Percentiles rank a stretch among this genome's conserved stretches.
Evolutionary conservation across 2,888 invertebrate species (phyloP).

Genomic region (Himalopsyche anomala): DNA sequence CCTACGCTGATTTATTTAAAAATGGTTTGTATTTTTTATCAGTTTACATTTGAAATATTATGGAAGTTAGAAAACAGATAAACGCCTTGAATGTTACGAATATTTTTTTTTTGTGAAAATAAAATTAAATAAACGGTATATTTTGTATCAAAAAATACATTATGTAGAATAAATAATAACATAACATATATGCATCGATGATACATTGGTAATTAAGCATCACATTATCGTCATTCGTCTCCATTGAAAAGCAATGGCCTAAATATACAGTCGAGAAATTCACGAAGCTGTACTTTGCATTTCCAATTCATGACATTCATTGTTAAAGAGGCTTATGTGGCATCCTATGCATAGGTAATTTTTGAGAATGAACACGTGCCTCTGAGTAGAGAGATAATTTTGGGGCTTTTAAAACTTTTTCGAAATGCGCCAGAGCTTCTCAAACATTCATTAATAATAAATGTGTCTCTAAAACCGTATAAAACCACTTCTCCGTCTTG

Average conservation of each 20-base stretch:
- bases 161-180: too few species aligned
- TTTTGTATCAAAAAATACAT: too few species aligned
- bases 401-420: slow-evolving; percentile 9
- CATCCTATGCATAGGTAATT: slow-evolving; percentile 26
- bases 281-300: neutral
- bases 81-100: too few species aligned
- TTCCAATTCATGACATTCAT: slow-evolving; percentile 30
- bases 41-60: too few species aligned
- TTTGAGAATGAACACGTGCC: slow-evolving; percentile 30
- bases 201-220: neutral
- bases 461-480: neutral
- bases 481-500: too few species aligned
- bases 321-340: slow-evolving; percentile 5
- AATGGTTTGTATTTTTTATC: too few species aligned
- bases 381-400: slow-evolving; percentile 14
- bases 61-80: too few species aligned
- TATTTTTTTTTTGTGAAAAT: too few species aligned
- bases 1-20: too few species aligned
- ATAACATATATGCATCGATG: too few species aligned
- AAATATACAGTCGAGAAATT: slow-evolving; percentile 5
- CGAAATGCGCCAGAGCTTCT: neutral
- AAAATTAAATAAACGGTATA: too few species aligned
- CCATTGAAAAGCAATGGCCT: neutral
- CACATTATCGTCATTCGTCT: neutral
- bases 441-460: neutral